Base-by-base conservation (phyloP, 1,140 invertebrate genomes). In the Euborellia annulipes region DNA sequence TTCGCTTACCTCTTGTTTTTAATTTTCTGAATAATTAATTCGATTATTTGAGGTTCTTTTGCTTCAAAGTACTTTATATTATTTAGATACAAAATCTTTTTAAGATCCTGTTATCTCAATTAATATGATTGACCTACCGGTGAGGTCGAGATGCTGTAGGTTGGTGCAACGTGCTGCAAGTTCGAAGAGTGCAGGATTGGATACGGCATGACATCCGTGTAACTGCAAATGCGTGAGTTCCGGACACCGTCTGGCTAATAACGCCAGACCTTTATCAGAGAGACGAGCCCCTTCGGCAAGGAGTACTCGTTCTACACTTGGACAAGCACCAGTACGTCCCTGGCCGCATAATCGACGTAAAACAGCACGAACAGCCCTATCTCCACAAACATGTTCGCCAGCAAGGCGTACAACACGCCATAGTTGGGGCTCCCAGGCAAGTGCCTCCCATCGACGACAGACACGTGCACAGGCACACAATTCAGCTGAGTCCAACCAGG, bases 401-500 rank as follows among this genome's bases (percentile, higher is more conserved):
- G 71, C 66, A 22, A 85, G 61, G 3, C 66, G 69, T 34, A 85
- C 77, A 17, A 66, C 69, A 44, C 75, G 70, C 85, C 85, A 90
- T 1, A 90, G 64, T 2, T 69, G 63, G 3, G 82, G 82, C 11
- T 80, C 76, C 85, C 85, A 89, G 13, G 79, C 82, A 17, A 91
- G 71, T 36, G 77, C 68, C 59, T 86, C 83, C 68, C 89, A 89
- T 19, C 82, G 65, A 11, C 77, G 65, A 55, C 85, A 91, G 0
- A 91, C 87, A 9, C 83, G 70, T 0, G 86, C 79, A 59, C 84
- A 74, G 16, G 73, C 70, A 54, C 84, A 85, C 23, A 90, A 61
- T 47, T 89, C 82, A 45, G 77, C 76, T 37, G 81, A 84, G 50
- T 77, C 69, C n/a, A 88, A 64, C 69, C 76, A 79, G 23, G 72